phyloP scores from a whole-genome alignment of 2,113 vertebrate genomes.

The Scytalopus superciliaris region DNA sequence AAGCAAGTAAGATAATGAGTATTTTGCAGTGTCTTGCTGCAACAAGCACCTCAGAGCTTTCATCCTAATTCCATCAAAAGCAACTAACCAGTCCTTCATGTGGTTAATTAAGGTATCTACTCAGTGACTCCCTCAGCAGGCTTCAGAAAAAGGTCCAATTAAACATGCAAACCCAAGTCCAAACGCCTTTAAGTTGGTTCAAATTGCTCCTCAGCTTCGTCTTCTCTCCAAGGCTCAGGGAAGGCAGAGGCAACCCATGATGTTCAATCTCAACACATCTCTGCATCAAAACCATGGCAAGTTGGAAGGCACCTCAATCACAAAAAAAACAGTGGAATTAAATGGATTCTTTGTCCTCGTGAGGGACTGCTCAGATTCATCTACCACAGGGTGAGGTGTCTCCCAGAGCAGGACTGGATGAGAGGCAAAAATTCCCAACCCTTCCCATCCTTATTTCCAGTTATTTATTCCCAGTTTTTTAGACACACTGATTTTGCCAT shows the following conservation, averaged over 20 bases:
- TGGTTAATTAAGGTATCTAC: slow-evolving; percentile 19
- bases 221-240: neutral
- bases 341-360: neutral
- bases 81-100: neutral
- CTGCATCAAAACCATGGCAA: neutral
- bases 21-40: slow-evolving; percentile 25
- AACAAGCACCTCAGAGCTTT: slow-evolving; percentile 29
- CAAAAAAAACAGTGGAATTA: neutral
- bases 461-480: neutral
- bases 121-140: neutral
- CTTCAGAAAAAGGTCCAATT: slow-evolving; percentile 9
- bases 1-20: slow-evolving; percentile 49
- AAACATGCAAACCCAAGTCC: slow-evolving; percentile 6
- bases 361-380: neutral
- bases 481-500: neutral
- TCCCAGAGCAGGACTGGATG: neutral
- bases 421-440: neutral
- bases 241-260: neutral
- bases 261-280: neutral
- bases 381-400: neutral
- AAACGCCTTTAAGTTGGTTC: neutral
- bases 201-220: neutral
- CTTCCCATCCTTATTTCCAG: neutral
- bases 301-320: neutral
- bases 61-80: slow-evolving; percentile 8